These are phyloP conservation scores for Lapara coniferarum DNA, from an alignment of 2,888 invertebrate species.

Conservation along the genomic window DNA sequence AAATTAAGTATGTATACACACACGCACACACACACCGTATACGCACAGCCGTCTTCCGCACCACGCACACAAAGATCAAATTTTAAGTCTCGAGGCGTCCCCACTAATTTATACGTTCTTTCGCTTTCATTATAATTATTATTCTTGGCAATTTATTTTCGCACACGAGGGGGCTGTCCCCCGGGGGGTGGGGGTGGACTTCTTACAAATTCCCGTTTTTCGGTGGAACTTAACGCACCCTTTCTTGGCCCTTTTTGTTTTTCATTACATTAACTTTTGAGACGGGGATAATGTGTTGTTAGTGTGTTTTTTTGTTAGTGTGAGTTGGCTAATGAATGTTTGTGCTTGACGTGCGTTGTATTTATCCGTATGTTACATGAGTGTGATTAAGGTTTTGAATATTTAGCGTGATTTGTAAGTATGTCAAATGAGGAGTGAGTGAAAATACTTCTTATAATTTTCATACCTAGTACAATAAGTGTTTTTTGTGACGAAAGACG, in stretches of 20 bases:
- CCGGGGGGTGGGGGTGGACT: constrained; percentile 65
- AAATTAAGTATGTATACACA: neutral
- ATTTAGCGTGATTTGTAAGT: neutral
- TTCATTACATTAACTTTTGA: constrained; percentile 84
- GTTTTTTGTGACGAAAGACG: too few relatives aligned
- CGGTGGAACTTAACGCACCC: constrained; percentile 83
- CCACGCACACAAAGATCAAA: constrained; percentile 52
- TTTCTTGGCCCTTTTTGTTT: constrained; percentile 84
- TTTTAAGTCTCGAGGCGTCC: constrained; percentile 76
- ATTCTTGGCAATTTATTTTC: constrained; percentile 84
- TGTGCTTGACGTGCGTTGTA: constrained; percentile 35
- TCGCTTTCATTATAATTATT: constrained; percentile 84
- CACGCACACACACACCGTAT: neutral
- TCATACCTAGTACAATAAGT: too few relatives aligned
- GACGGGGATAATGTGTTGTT: constrained; percentile 76
- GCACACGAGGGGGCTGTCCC: constrained; percentile 80
- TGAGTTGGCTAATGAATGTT: constrained; percentile 61
- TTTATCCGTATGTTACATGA: neutral
- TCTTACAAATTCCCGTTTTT: constrained; percentile 84
- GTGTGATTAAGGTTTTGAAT: neutral
- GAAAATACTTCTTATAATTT: too few relatives aligned
- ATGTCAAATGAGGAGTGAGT: too few relatives aligned
- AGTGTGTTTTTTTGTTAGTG: constrained; percentile 55
- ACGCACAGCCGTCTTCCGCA: constrained; percentile 1
- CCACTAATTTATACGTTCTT: constrained; percentile 84